phyloP scores from a whole-genome alignment of 2,797 vertebrate genomes.

The Avahi laniger region DNA sequence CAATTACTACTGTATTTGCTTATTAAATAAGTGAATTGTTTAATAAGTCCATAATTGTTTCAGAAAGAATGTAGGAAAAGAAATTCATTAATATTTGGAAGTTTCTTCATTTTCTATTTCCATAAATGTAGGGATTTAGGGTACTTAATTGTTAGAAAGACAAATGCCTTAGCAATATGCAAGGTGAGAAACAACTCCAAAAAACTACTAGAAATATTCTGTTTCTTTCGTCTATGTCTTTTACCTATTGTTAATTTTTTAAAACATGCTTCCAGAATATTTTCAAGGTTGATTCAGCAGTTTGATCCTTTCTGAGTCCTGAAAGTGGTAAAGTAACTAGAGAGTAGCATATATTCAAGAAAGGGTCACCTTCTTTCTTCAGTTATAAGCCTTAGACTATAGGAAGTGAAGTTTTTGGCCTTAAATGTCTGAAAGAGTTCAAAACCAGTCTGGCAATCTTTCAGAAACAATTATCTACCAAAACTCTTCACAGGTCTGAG shows the following conservation, averaged over 20 bases:
- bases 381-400: not conserved
- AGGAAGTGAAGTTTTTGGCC: not conserved
- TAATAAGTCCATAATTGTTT: not conserved
- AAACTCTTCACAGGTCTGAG: not conserved
- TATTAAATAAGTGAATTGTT: not conserved
- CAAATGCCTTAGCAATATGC: not conserved
- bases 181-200: not conserved
- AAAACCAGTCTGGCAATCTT: conserved; percentile 32
- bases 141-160: not conserved
- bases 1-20: not conserved
- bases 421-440: not conserved
- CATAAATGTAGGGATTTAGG: not conserved
- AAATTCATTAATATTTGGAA: not conserved
- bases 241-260: not conserved
- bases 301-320: not conserved
- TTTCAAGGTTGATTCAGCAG: not conserved
- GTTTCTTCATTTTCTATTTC: not conserved
- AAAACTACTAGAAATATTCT: not conserved
- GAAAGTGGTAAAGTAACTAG: not conserved
- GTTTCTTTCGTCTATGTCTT: not conserved
- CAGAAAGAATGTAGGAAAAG: not conserved
- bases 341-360: not conserved
- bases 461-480: conserved; percentile 45
- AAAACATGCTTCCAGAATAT: not conserved
- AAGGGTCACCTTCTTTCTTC: not conserved